Conservation (phyloP, 2,113 vertebrate genomes). For the Pagrus major region DNA sequence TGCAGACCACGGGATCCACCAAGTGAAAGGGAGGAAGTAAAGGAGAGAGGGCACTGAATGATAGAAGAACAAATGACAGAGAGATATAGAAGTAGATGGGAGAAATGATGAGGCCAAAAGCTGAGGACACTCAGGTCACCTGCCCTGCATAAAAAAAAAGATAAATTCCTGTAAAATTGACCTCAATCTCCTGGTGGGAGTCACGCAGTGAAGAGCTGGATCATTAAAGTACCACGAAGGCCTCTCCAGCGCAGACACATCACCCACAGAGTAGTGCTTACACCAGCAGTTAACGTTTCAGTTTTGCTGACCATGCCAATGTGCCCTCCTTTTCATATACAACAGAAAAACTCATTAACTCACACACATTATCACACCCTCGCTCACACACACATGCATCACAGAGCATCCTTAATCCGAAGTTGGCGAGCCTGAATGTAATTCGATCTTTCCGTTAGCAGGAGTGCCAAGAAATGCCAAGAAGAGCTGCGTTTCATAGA, state of each 20-base stretch:
- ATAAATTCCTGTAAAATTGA: slow-evolving; percentile 20
- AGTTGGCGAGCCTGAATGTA: slow-evolving; percentile 27
- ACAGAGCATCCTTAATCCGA: slow-evolving; percentile 51
- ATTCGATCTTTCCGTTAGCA: slow-evolving; percentile 42
- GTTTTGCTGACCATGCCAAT: slow-evolving; percentile 35
- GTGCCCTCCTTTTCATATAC: slow-evolving; percentile 25
- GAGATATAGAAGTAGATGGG: background rate
- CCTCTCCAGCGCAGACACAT: background rate
- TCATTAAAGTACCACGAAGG: slow-evolving; percentile 34
- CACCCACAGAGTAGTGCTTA: slow-evolving; percentile 14
- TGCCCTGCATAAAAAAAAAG: background rate
- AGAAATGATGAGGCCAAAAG: background rate
- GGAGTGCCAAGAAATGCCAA: slow-evolving; percentile 39
- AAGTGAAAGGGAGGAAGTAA: background rate
- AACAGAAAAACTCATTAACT: slow-evolving; percentile 50
- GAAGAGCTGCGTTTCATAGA: slow-evolving; percentile 24
- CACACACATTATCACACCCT: slow-evolving; percentile 34
- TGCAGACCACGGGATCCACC: background rate
- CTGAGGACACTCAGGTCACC: slow-evolving; percentile 24
- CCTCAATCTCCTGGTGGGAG: background rate
- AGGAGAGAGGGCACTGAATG: background rate
- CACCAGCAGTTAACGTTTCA: slow-evolving; percentile 16
- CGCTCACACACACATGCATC: slow-evolving; percentile 35
- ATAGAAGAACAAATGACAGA: slow-evolving; percentile 5
- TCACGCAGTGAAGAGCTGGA: slow-evolving; percentile 14